These are phyloP conservation scores for Malacoctenus gilli DNA, from an alignment of 2,797 vertebrate species.

Conservation along the genomic window DNA sequence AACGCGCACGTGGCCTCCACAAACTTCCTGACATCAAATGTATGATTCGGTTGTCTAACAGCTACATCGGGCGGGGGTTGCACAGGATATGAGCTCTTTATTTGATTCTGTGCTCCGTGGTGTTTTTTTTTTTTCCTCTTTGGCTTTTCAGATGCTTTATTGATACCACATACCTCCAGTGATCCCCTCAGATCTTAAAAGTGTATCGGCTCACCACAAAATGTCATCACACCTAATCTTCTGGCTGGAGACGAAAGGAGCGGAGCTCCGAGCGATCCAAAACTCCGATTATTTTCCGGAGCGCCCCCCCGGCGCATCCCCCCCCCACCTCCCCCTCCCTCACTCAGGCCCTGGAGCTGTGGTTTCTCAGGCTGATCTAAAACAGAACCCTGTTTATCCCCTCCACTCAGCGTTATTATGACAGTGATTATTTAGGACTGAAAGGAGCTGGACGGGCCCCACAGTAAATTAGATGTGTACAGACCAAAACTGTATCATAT, in stretches of 20 bases:
- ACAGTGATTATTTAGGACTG: slow-evolving; percentile 70
- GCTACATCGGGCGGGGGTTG: slow-evolving; percentile 36
- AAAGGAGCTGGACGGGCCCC: slow-evolving; percentile 51
- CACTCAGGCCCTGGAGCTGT: slow-evolving; percentile 27
- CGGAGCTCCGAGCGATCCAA: slow-evolving; percentile 36
- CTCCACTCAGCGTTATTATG: slow-evolving; percentile 62
- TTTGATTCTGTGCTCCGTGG: slow-evolving; percentile 67
- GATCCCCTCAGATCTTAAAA: slow-evolving; percentile 67
- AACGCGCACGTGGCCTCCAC: slow-evolving; percentile 23
- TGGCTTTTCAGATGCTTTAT: slow-evolving; percentile 65
- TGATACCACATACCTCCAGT: slow-evolving; percentile 70
- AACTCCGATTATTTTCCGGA: slow-evolving; percentile 53
- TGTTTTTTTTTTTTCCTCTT: too few relatives aligned
- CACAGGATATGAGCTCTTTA: slow-evolving; percentile 68
- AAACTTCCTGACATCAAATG: slow-evolving; percentile 23
- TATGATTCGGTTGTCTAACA: slow-evolving; percentile 20
- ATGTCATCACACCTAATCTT: slow-evolving; percentile 71
- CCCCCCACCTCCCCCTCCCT: slow-evolving; percentile 45
- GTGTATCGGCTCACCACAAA: slow-evolving; percentile 68
- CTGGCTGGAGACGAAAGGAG: slow-evolving; percentile 72
- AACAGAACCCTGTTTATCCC: slow-evolving; percentile 71
- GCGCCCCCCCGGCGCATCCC: slow-evolving; percentile 41
- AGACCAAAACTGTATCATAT: slow-evolving; percentile 64
- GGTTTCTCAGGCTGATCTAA: slow-evolving; percentile 66
- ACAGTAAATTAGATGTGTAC: slow-evolving; percentile 60